Evolutionary conservation across 1,140 invertebrate species (phyloP).

Genomic region (Leptopilina boulardi): DNA sequence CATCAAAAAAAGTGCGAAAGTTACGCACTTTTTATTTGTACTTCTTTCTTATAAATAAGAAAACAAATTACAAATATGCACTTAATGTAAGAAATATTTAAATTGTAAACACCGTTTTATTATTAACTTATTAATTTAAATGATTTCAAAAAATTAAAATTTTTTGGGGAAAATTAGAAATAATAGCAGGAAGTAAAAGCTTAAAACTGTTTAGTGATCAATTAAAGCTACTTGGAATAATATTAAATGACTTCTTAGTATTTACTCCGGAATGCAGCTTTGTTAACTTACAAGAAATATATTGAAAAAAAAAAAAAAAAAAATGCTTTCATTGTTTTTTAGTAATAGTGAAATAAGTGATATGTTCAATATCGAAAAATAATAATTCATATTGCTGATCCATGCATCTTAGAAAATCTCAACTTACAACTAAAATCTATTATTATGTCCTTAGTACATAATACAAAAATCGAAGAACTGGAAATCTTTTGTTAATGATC

Average conservation of each 20-base stretch:
- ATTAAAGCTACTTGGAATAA: constrained; percentile 26
- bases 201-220: constrained; percentile 1
- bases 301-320: constrained; percentile 15
- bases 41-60: constrained; percentile 16
- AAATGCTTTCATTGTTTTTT: constrained; percentile 19
- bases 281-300: constrained; percentile 25
- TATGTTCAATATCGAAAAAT: constrained; percentile 11
- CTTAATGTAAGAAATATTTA: background rate
- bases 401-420: background rate
- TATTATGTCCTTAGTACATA: background rate
- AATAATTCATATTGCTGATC: background rate
- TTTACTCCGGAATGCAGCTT: constrained; percentile 27
- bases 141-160: background rate
- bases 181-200: background rate
- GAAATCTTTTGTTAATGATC: background rate
- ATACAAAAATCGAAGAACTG: constrained; percentile 11
- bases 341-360: constrained; percentile 12
- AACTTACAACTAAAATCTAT: constrained; percentile 9
- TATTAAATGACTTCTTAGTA: constrained; percentile 20
- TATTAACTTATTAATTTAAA: too few relatives aligned
- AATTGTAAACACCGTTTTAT: background rate
- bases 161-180: background rate
- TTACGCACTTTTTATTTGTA: constrained; percentile 20
- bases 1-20: constrained; percentile 8
- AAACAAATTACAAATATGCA: background rate